Base-by-base conservation (phyloP, 2,113 vertebrate species). In the Poeciliopsis occidentalis region DNA sequence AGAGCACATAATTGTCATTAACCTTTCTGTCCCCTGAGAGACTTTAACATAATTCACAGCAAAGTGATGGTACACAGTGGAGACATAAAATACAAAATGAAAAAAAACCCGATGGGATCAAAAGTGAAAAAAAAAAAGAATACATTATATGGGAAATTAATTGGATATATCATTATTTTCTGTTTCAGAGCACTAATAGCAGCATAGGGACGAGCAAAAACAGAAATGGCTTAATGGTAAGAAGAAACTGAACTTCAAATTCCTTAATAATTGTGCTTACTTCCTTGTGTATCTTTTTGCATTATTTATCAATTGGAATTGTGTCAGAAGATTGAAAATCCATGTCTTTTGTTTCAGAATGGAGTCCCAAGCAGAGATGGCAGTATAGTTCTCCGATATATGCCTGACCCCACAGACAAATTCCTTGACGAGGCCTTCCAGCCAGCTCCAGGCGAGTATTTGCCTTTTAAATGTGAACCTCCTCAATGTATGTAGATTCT, bases 371-470 rank as follows among this genome's bases (percentile, higher is more conserved):
- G 92, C 80, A 95, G 95, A 80, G 97, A 97, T 73, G 96, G 98
- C 73, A 96, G 96, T 85, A 80, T 96, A 51, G 81, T 97, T 37
- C 95, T 97, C 76, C 94, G 97, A 29, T 99, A 99, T 63, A 98
- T 97, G 76, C 96, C 97, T 0, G 98, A 99, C 80, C 98, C 98
- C 64, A 99, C 98, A 0, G 96, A 97, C 60, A 95, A 92, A 64
- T 91, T 85, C 79, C 70, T 95, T 12, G 95, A 97, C 0, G 92
- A 96, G 0, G 87, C 93, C 13, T 99, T 99, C 89, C 95, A 96
- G 78, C 96, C 97, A 1, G 94, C 89, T 10, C 96, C 97, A 60
- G 97, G 98, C 94, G 67, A 73, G 78, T 86, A n/a, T 39, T 39
- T 24, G 51, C 51, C 65, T 41, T 44, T 41, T 30, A 60, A 26